phyloP scores from a whole-genome alignment of 2,113 vertebrate genomes.

The Stigmatopora argus region DNA sequence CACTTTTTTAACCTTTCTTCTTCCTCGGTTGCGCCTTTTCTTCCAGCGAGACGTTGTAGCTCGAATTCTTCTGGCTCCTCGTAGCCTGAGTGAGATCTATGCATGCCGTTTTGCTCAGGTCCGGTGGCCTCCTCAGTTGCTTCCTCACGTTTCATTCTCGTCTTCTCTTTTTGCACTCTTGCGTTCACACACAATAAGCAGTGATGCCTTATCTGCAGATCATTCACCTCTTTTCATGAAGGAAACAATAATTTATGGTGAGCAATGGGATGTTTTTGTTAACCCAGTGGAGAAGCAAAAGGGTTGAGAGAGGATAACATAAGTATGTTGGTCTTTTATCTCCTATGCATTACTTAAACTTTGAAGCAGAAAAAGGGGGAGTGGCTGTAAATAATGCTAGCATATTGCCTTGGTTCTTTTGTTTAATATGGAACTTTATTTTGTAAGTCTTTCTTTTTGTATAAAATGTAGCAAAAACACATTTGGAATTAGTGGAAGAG shows the following conservation, averaged over 20 bases:
- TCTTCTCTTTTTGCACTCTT: slow-evolving; percentile 32
- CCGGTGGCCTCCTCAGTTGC: slow-evolving; percentile 73
- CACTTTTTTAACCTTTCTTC: slow-evolving; percentile 32
- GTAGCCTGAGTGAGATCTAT: slow-evolving; percentile 69
- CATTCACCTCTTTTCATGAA: slow-evolving; percentile 66
- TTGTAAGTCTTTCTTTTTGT: slow-evolving; percentile 97
- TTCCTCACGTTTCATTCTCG: slow-evolving; percentile 45
- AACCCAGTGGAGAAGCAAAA: slow-evolving; percentile 62
- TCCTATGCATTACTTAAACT: slow-evolving; percentile 82
- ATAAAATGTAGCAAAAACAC: slow-evolving; percentile 82
- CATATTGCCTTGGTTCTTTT: slow-evolving; percentile 91
- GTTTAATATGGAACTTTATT: slow-evolving; percentile 99
- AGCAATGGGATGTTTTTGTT: slow-evolving; percentile 58
- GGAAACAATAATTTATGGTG: slow-evolving; percentile 61
- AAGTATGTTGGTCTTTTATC: slow-evolving; percentile 69
- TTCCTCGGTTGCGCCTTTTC: slow-evolving; percentile 34
- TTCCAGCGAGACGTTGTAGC: slow-evolving; percentile 36
- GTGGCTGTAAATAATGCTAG: slow-evolving; percentile 92
- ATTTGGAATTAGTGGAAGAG: slow-evolving; percentile 64
- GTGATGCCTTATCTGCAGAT: slow-evolving; percentile 89
- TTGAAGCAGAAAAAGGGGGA: slow-evolving; percentile 61
- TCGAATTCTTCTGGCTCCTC: slow-evolving; percentile 49
- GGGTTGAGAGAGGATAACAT: slow-evolving; percentile 50
- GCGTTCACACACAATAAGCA: slow-evolving; percentile 79
- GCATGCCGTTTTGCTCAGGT: slow-evolving; percentile 75